Conservation (phyloP, 1,140 invertebrate species). For the Patella vulgata region DNA sequence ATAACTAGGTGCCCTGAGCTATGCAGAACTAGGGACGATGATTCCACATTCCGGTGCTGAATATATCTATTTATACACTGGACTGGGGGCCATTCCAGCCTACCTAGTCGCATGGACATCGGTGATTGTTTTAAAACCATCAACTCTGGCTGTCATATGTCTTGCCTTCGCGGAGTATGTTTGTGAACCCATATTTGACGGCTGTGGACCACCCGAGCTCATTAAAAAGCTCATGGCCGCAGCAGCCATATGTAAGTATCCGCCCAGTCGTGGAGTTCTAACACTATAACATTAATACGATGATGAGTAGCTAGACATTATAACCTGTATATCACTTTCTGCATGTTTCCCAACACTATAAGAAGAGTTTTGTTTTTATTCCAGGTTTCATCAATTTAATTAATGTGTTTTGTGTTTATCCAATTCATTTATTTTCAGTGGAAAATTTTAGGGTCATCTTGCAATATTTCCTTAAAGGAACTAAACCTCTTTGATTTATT, state of each 20-base stretch:
- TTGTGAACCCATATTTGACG: slow-evolving; percentile 82
- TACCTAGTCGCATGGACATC: slow-evolving; percentile 70
- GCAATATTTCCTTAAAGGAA: too few relatives aligned
- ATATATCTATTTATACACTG: slow-evolving; percentile 58
- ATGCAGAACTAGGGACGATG: slow-evolving; percentile 82
- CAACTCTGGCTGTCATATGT: slow-evolving; percentile 87
- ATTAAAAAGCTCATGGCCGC: slow-evolving; percentile 45
- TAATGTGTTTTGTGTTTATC: too few relatives aligned
- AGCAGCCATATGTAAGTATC: slow-evolving; percentile 51
- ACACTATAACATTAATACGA: too few relatives aligned
- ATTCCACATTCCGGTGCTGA: slow-evolving; percentile 60
- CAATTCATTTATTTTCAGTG: too few relatives aligned
- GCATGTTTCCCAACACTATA: too few relatives aligned
- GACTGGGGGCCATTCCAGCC: slow-evolving; percentile 55
- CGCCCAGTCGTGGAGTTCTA: too few relatives aligned
- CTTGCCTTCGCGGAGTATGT: slow-evolving; percentile 92
- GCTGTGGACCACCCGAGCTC: slow-evolving; percentile 43
- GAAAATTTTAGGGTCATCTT: too few relatives aligned
- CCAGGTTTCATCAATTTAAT: too few relatives aligned
- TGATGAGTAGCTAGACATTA: too few relatives aligned
- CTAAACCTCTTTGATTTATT: too few relatives aligned
- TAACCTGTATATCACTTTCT: too few relatives aligned
- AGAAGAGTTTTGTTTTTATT: too few relatives aligned
- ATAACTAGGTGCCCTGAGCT: slow-evolving; percentile 78
- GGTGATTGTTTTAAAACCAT: slow-evolving; percentile 73